Percentiles rank a stretch among this genome's conserved stretches.
These are phyloP conservation scores for Hirtodrosophila histrioides DNA, from an alignment of 2,888 invertebrate species.

Conservation along the genomic window DNA sequence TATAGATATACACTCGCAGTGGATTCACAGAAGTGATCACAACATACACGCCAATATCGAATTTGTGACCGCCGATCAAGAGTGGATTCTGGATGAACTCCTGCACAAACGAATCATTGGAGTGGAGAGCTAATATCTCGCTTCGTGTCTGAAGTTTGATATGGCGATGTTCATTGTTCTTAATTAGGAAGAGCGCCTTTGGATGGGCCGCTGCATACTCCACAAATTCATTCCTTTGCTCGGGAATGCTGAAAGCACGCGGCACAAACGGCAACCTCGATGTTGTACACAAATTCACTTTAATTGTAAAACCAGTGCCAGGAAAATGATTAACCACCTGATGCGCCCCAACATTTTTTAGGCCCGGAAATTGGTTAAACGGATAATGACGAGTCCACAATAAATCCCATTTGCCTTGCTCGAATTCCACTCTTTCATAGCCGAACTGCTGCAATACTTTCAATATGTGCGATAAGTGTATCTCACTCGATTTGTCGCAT, in stretches of 20 bases:
- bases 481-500: conserved; percentile 85
- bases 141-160: conserved; percentile 90
- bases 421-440: conserved; percentile 86
- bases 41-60: too few relatives aligned
- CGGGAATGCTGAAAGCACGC: conserved; percentile 93
- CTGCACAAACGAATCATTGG: conserved; percentile 93
- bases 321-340: conserved; percentile 97
- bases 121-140: conserved; percentile 89
- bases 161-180: conserved; percentile 95
- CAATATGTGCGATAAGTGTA: conserved; percentile 90
- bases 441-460: conserved; percentile 91
- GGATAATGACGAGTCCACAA: conserved; percentile 98
- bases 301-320: conserved; percentile 96
- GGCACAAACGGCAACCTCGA: conserved; percentile 92
- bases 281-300: conserved; percentile 94
- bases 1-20: conserved; percentile 93
- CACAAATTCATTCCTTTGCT: conserved; percentile 89
- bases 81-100: conserved; percentile 95
- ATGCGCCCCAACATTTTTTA: conserved; percentile 88
- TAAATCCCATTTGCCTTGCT: conserved; percentile 90
- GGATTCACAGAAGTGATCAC: conserved; percentile 97
- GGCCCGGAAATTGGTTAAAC: conserved; percentile 85
- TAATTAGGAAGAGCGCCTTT: conserved; percentile 92
- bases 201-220: conserved; percentile 88
- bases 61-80: conserved; percentile 96